Base-by-base conservation (phyloP, 2,797 vertebrate genomes). In the Phylloscopus collybita region DNA sequence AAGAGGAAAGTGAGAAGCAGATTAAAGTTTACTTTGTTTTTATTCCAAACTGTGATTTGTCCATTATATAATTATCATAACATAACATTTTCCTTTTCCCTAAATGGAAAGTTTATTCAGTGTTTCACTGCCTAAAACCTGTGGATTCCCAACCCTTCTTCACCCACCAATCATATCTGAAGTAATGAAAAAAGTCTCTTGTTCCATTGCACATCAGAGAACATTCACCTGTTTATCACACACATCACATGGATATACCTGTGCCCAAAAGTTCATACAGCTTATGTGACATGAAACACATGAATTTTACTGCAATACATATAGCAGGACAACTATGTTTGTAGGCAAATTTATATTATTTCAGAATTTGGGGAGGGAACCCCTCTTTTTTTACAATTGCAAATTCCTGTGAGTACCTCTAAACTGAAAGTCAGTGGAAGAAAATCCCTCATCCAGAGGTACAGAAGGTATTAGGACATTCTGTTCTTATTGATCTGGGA, bases 381-480 rank as follows among this genome's bases (percentile, higher is more conserved):
- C 1, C 2, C 42, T 88, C 53, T 81, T 45, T 70, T 90, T 86
- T 92, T 84, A 80, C 71, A 80, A 66, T 59, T 95, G 94, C 10
- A 91, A 21, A 44, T 80, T 93, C 96, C 82, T 95, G 62, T 88
- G 88, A 89, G 56, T 91, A 44, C 25, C 70, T 79, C 80, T 83
- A 95, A 97, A 96, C 70, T 91, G 88, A 94, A 95, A 96, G 88
- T 88, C 86, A 93, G 65, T 75, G 36, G 56, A 96, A 92, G 57
- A 95, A 96, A 96, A 96, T 90, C 94, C 44, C 75, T 94, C 84
- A 91, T 90, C 51, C 76, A 92, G 82, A 90, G 80, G 67, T 61
- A 74, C 7, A 64, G 67, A 92, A 86, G 54, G 51, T 64, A 92
- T 92, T 86, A 96, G 59, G 73, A 88, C 75, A 64, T 78, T 83